Evolutionary conservation across 2,888 invertebrate species (phyloP).

Genomic region (Epistrophe grossulariae): DNA sequence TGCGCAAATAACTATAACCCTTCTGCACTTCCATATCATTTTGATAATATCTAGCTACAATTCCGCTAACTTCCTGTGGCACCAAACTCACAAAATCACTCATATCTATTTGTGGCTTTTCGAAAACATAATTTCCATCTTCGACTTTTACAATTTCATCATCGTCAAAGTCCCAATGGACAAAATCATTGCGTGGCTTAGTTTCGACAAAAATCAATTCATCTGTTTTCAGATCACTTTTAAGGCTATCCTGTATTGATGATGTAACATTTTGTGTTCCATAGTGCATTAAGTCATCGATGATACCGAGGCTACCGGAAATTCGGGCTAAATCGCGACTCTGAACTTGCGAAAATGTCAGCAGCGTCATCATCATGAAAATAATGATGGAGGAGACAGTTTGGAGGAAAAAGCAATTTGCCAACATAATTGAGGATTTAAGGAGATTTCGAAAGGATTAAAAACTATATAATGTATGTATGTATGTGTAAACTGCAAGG

Average conservation of each 20-base stretch:
- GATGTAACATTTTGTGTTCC: constrained; percentile 57
- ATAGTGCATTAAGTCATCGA: constrained; percentile 69
- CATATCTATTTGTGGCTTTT: constrained; percentile 78
- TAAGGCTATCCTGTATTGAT: constrained; percentile 58
- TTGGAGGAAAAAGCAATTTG: neutral
- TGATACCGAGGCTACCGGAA: constrained; percentile 67
- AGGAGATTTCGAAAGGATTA: constrained; percentile 15
- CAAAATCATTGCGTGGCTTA: constrained; percentile 62
- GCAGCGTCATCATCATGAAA: constrained; percentile 8
- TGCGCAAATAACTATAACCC: constrained; percentile 80
- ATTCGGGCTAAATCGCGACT: constrained; percentile 49
- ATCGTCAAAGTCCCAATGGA: constrained; percentile 67
- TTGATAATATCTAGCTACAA: constrained; percentile 80
- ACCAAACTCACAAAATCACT: constrained; percentile 81
- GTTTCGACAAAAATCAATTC: constrained; percentile 80
- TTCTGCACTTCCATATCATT: constrained; percentile 81
- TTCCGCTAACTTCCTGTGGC: constrained; percentile 80
- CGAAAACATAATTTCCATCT: constrained; percentile 42
- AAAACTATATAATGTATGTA: constrained; percentile 12
- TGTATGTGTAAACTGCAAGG: neutral
- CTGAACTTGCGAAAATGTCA: neutral
- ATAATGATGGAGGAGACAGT: neutral
- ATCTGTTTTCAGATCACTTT: constrained; percentile 76
- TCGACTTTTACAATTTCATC: constrained; percentile 59
- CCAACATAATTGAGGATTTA: constrained; percentile 48